A percentile compares a stretch with the other conserved stretches of the same genome.
phyloP scores from a whole-genome alignment of 1,140 invertebrate species.

The Drosophila guanche region DNA sequence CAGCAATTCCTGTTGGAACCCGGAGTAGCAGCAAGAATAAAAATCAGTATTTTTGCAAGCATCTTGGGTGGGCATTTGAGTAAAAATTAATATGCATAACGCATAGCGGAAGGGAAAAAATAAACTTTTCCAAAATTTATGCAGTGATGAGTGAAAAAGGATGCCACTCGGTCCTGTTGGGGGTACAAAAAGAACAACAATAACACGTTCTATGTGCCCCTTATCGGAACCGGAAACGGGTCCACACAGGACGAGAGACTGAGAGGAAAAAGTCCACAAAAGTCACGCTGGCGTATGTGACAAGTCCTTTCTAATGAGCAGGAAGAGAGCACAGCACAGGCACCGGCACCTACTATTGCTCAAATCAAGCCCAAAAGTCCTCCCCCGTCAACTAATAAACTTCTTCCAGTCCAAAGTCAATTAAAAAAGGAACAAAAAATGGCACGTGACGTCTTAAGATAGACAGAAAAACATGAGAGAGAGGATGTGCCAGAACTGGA shows the following conservation, averaged over 20 bases:
- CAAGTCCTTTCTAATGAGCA: slow-evolving; percentile 77
- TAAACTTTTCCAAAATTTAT: slow-evolving; percentile 74
- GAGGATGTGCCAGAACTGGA: neutral
- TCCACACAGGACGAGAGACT: slow-evolving; percentile 4
- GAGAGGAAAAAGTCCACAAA: slow-evolving; percentile 31
- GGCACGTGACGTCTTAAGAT: slow-evolving; percentile 70
- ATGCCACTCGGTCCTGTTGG: slow-evolving; percentile 38
- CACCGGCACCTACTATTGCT: slow-evolving; percentile 41
- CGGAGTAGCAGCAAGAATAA: slow-evolving; percentile 15
- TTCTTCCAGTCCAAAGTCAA: slow-evolving; percentile 68
- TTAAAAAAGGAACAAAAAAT: slow-evolving; percentile 74
- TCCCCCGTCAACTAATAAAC: slow-evolving; percentile 66
- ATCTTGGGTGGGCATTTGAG: neutral
- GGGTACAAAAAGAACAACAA: slow-evolving; percentile 31
- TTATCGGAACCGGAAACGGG: slow-evolving; percentile 56
- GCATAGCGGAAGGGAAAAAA: slow-evolving; percentile 64
- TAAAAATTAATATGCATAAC: slow-evolving; percentile 78
- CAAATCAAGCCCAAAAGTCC: slow-evolving; percentile 55
- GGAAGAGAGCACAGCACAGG: slow-evolving; percentile 26
- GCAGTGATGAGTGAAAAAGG: slow-evolving; percentile 82
- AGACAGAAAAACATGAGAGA: slow-evolving; percentile 35
- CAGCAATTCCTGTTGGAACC: neutral
- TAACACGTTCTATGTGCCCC: slow-evolving; percentile 43
- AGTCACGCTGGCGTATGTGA: slow-evolving; percentile 66
- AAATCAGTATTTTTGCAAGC: slow-evolving; percentile 26